Percentiles rank a stretch among this genome's conserved stretches.
Conservation (phyloP, 2,888 invertebrate species). For the Augiades crinisus region DNA sequence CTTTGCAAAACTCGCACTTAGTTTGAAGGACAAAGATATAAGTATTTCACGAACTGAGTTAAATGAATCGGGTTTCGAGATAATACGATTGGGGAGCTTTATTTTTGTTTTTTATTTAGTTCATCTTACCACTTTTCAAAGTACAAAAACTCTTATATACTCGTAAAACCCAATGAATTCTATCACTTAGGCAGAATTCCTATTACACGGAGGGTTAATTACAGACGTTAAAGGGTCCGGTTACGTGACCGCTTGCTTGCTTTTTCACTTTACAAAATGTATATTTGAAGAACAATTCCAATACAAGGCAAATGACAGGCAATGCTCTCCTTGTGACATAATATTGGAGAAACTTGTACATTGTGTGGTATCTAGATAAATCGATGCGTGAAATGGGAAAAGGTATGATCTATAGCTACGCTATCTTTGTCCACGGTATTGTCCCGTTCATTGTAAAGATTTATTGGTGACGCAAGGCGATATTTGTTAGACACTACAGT, state of each 20-base stretch:
- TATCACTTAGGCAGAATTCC: no score
- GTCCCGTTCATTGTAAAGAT: constrained; percentile 17
- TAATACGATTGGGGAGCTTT: constrained; percentile 22
- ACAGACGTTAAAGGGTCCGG: no score
- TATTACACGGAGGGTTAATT: no score
- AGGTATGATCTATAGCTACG: constrained; percentile 20
- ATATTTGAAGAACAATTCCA: not conserved
- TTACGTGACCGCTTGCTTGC: no score
- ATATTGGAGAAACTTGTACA: constrained; percentile 3
- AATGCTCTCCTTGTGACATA: constrained; percentile 17
- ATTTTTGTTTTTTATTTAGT: not conserved
- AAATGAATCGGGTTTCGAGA: constrained; percentile 34
- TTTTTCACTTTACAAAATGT: no score
- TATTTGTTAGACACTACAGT: not conserved
- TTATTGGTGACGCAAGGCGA: constrained; percentile 4
- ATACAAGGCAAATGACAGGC: not conserved
- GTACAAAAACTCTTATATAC: no score
- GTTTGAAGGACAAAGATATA: constrained; percentile 34
- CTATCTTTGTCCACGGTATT: constrained; percentile 23
- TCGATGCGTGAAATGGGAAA: constrained; percentile 18
- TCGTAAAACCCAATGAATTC: no score
- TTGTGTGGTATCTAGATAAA: constrained; percentile 14
- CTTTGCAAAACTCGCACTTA: constrained; percentile 31
- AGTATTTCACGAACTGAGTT: constrained; percentile 31
- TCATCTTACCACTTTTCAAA: no score